Evolutionary conservation across 2,888 invertebrate genomes (phyloP), one percentile per base, ranked within the genome.

Genomic region (Euproctis similis): DNA sequence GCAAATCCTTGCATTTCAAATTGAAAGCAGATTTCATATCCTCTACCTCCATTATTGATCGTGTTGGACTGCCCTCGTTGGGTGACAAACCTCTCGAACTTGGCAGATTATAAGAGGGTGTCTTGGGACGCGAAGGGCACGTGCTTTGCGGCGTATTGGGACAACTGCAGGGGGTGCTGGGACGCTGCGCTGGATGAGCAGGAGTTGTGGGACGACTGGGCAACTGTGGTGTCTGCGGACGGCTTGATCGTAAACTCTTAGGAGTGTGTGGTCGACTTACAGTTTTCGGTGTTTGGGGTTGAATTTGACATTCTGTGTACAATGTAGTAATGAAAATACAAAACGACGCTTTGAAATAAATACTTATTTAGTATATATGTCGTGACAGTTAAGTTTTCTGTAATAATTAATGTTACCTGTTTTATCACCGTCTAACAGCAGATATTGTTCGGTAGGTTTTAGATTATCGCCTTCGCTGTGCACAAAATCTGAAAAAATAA

Each of bases 181-280:
- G 46, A 1, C 52, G 58, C 12, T 42, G 55, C 6, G 33, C 26
- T 6, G 53, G 46, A 17, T 46, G 48, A 2, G 53, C 53, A 0
- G 76, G 69, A 0, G 76, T 75, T 2, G 53, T 39, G 1, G 78
- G 74, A 2, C 71, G 59, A 32, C 66, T 70, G 1, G 37, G 31
- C 0, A 31, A 16, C 10, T 45, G 54, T 0, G 75, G 74, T 1
- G 77, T 74, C 37, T 59, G 61, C 1, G 75, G 70, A n/a, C 68
- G 57, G 44, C 66, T 75, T 2, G 63, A 57, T 5, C 53, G 57
- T 11, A 52, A 12, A 17, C 53, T 65, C 31, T 51, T 61, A 1
- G 78, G 78, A 18, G 76, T 77, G 39, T 61, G 59, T 3, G 75
- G 73, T 8, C 70, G 70, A 34, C 70, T 73, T 26, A 44, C 3